Evolutionary conservation across 2,797 vertebrate genomes (phyloP).

Genomic region (Propithecus deckenii): DNA sequence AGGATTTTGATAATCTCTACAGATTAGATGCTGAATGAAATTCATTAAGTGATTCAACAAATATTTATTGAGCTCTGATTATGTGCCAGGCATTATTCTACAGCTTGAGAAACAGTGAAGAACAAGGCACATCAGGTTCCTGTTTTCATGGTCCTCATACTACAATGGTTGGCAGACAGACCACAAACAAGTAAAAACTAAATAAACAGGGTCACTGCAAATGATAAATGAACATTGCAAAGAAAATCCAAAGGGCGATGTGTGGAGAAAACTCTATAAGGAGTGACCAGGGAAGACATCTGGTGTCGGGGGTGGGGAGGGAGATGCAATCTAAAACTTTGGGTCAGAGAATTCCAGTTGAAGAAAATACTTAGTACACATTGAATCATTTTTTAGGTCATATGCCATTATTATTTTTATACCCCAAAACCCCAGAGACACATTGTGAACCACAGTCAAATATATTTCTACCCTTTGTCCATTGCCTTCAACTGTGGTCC

Average conservation of each 20-base stretch:
- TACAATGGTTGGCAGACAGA: background rate
- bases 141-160: background rate
- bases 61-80: conserved; percentile 15
- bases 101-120: background rate
- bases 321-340: background rate
- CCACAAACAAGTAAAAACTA: background rate
- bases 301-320: background rate
- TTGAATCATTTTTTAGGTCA: background rate
- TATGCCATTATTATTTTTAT: background rate
- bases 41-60: conserved; percentile 61
- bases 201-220: background rate
- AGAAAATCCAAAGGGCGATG: conserved; percentile 4
- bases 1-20: conserved; percentile 55
- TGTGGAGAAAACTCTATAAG: background rate
- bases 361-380: background rate
- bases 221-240: background rate
- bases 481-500: background rate
- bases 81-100: background rate
- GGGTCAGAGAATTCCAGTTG: background rate
- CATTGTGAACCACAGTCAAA: background rate
- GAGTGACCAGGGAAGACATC: background rate
- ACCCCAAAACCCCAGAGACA: background rate
- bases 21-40: conserved; percentile 53
- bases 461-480: background rate
- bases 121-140: background rate